Evolutionary conservation across 2,888 invertebrate genomes (phyloP).

Genomic region (Griposia aprilina): DNA sequence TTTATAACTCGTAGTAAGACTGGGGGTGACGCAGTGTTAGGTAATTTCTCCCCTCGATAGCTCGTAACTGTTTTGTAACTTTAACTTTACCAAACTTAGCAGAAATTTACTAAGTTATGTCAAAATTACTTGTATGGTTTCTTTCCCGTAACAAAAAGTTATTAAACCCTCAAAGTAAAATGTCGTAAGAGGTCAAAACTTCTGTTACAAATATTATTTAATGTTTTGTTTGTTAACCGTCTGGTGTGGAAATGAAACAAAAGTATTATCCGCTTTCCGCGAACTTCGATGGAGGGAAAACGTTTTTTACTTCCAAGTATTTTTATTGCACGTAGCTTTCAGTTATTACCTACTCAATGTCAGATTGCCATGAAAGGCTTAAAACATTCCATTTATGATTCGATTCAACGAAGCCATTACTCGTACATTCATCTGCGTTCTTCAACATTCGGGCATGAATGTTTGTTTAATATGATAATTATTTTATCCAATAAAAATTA

Average conservation of each 20-base stretch:
- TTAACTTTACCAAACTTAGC: constrained; percentile 48
- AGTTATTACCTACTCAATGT: constrained; percentile 36
- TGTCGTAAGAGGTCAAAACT: constrained; percentile 43
- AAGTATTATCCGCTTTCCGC: constrained; percentile 22
- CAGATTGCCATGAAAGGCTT: constrained; percentile 39
- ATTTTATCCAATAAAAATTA: constrained; percentile 78
- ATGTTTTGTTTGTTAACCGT: constrained; percentile 39
- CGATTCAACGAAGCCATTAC: constrained; percentile 47
- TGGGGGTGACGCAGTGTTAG: constrained; percentile 72
- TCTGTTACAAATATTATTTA: constrained; percentile 51
- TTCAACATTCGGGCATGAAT: constrained; percentile 50
- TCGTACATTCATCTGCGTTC: constrained; percentile 25
- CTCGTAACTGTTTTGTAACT: constrained; percentile 61
- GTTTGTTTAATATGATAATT: constrained; percentile 69
- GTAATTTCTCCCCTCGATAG: constrained; percentile 67
- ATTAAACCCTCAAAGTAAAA: constrained; percentile 31
- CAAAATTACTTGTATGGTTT: constrained; percentile 55
- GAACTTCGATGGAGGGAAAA: constrained; percentile 35
- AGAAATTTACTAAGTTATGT: constrained; percentile 45
- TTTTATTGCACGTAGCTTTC: constrained; percentile 35
- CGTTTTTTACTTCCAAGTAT: constrained; percentile 31
- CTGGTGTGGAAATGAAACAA: constrained; percentile 24
- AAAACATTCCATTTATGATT: constrained; percentile 43
- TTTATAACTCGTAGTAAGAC: constrained; percentile 77
- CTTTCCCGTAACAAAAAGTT: constrained; percentile 44